These are phyloP conservation scores for Zygogramma bicolorata DNA, from an alignment of 2,888 invertebrate species.

Conservation along the genomic window DNA sequence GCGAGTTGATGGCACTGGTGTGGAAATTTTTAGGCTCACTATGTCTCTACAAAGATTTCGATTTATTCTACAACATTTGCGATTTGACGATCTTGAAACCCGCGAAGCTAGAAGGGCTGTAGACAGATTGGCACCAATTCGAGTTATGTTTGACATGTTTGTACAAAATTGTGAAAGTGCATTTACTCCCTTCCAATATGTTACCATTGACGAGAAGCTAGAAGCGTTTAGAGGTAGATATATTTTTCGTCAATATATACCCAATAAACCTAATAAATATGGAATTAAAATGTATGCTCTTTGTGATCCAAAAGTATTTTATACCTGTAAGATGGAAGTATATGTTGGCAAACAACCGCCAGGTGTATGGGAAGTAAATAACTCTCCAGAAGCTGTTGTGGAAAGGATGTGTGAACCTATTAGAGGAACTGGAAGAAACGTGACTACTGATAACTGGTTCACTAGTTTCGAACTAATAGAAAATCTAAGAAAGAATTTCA, in stretches of 20 bases:
- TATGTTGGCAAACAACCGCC: slow-evolving; percentile 33
- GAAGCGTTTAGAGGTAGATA: too few relatives aligned
- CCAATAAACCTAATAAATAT: too few relatives aligned
- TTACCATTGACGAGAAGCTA: too few relatives aligned
- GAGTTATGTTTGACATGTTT: too few relatives aligned
- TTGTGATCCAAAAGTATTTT: slow-evolving; percentile 25
- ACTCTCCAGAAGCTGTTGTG: slow-evolving; percentile 7
- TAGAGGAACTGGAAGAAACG: slow-evolving; percentile 18
- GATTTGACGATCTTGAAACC: neutral
- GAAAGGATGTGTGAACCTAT: slow-evolving; percentile 22
- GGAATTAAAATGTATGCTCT: slow-evolving; percentile 30
- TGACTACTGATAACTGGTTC: slow-evolving; percentile 37
- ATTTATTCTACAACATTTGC: neutral
- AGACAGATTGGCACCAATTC: too few relatives aligned
- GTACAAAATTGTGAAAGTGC: too few relatives aligned
- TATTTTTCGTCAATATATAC: too few relatives aligned
- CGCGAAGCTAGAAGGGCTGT: too few relatives aligned
- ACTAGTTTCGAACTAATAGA: slow-evolving; percentile 3
- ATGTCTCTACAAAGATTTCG: slow-evolving; percentile 16
- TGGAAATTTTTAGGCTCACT: slow-evolving; percentile 25
- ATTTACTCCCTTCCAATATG: too few relatives aligned
- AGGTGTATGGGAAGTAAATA: slow-evolving; percentile 20
- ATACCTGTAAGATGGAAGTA: slow-evolving; percentile 29
- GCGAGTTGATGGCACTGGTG: slow-evolving; percentile 11
- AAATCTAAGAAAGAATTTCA: neutral